Conservation (phyloP, 2,888 invertebrate species). For the Lasiommata megera region DNA sequence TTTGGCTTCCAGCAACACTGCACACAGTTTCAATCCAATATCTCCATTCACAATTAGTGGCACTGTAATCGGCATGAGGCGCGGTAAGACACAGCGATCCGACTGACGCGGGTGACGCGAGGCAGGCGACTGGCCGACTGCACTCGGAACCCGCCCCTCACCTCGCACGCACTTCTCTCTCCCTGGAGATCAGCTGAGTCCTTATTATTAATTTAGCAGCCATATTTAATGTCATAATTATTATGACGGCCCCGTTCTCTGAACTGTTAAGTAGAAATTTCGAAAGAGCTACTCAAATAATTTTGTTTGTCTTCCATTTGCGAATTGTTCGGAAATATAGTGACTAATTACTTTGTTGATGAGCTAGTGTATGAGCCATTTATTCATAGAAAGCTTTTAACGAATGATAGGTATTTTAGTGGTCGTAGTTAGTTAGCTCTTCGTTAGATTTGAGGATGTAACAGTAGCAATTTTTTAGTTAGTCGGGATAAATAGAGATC, state of each 20-base stretch:
- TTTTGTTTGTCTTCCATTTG: conserved; percentile 11
- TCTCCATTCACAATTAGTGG: conserved; percentile 28
- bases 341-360: background rate
- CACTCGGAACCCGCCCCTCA: conserved; percentile 40
- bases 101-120: conserved; percentile 51
- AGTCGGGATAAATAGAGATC: background rate
- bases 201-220: conserved; percentile 27
- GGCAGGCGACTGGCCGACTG: conserved; percentile 51
- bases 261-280: conserved; percentile 30
- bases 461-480: too few relatives aligned
- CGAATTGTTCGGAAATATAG: conserved; percentile 4
- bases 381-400: background rate
- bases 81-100: conserved; percentile 31
- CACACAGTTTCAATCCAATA: conserved; percentile 29
- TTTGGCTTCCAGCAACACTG: conserved; percentile 28
- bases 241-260: conserved; percentile 34
- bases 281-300: background rate
- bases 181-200: conserved; percentile 52
- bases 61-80: conserved; percentile 27
- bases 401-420: too few relatives aligned
- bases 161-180: conserved; percentile 35
- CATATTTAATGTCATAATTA: conserved; percentile 12
- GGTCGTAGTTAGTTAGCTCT: too few relatives aligned
- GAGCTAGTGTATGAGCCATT: background rate
- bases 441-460: too few relatives aligned